Conservation (phyloP, 2,888 invertebrate species). For the Ophonus ardosiacus region DNA sequence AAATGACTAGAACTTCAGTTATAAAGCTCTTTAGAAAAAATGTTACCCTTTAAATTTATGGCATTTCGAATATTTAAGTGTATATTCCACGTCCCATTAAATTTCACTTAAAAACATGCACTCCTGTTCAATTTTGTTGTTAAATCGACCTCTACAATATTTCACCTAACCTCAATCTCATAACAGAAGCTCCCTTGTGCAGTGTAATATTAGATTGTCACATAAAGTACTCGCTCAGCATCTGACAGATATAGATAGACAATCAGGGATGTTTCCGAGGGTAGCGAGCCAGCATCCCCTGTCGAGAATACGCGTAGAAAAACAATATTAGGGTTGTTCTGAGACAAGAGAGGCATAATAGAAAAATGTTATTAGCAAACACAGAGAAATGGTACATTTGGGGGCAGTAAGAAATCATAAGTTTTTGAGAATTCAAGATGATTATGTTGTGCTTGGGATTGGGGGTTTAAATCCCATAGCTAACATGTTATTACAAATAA, state of each 20-base stretch:
- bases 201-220: conserved; percentile 35
- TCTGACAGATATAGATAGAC: conserved; percentile 45
- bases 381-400: conserved; percentile 1
- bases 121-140: neutral
- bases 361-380: conserved; percentile 45
- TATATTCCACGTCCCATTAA: neutral
- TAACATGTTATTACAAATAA: neutral
- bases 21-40: no score
- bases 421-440: conserved; percentile 7
- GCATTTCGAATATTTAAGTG: neutral
- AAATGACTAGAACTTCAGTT: no score
- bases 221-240: conserved; percentile 27
- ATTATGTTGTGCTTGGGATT: neutral
- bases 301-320: conserved; percentile 11
- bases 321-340: conserved; percentile 46
- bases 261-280: conserved; percentile 11
- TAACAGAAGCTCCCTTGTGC: neutral
- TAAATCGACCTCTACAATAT: neutral
- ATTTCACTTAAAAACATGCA: neutral
- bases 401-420: conserved; percentile 1
- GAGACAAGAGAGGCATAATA: conserved; percentile 9
- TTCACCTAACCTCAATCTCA: neutral
- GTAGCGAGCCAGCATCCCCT: neutral
- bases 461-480: neutral
- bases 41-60: no score